phyloP scores from a whole-genome alignment of 2,888 invertebrate genomes.

The Callimorpha dominula region DNA sequence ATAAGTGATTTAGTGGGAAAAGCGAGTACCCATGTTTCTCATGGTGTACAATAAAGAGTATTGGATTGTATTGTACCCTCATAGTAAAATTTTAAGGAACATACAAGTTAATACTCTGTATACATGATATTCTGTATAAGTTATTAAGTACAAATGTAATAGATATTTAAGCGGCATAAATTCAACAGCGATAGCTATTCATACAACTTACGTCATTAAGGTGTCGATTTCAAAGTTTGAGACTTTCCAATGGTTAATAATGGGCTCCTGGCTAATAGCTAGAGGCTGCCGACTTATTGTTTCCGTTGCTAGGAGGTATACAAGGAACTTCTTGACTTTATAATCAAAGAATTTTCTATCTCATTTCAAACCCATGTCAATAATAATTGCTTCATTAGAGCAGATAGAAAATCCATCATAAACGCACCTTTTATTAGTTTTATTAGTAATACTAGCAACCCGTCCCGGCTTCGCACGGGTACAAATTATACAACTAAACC shows the following conservation, averaged over 20 bases:
- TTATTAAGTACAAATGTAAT: neutral
- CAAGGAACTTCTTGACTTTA: neutral
- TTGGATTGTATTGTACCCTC: too few relatives aligned
- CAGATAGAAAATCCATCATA: neutral
- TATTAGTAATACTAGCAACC: neutral
- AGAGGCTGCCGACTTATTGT: slow-evolving; percentile 15
- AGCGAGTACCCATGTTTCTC: neutral
- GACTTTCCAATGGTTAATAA: slow-evolving; percentile 20
- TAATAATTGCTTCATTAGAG: neutral
- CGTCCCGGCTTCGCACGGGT: too few relatives aligned
- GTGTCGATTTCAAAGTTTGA: slow-evolving; percentile 22
- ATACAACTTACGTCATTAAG: slow-evolving; percentile 24
- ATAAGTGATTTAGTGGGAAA: neutral
- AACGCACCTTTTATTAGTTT: neutral
- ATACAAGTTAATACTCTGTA: too few relatives aligned
- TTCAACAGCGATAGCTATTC: slow-evolving; percentile 12
- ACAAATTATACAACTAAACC: too few relatives aligned
- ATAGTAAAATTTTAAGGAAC: neutral
- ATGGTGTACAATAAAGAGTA: too few relatives aligned
- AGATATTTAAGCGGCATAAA: neutral
- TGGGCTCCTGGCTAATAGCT: slow-evolving; percentile 12
- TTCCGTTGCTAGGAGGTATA: slow-evolving; percentile 8
- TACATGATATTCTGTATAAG: too few relatives aligned
- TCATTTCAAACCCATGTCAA: neutral
- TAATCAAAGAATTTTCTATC: neutral